These are phyloP conservation scores for Sminthurides bifidus DNA, from an alignment of 1,140 invertebrate species.

Conservation along the genomic window DNA sequence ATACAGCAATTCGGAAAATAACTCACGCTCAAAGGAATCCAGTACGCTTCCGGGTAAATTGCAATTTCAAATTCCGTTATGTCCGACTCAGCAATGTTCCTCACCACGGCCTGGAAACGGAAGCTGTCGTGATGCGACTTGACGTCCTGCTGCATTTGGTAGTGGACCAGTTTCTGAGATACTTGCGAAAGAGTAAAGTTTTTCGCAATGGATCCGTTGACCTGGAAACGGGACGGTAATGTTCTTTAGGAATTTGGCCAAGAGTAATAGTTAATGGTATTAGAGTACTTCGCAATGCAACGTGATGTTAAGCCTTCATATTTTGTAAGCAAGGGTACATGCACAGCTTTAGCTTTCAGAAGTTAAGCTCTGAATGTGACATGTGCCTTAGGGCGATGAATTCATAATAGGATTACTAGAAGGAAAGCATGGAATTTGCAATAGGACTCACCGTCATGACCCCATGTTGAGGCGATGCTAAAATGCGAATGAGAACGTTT, in stretches of 20 bases:
- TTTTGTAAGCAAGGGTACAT: not conserved
- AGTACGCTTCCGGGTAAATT: slow-evolving; percentile 39
- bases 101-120: slow-evolving; percentile 23
- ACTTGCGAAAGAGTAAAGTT: slow-evolving; percentile 30
- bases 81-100: slow-evolving; percentile 17
- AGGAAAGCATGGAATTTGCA: not conserved
- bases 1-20: not conserved
- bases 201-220: slow-evolving; percentile 12
- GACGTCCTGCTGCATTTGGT: too few relatives aligned
- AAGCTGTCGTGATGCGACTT: slow-evolving; percentile 26
- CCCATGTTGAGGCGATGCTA: slow-evolving; percentile 26
- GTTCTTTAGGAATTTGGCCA: too few relatives aligned
- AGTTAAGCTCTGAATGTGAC: not conserved
- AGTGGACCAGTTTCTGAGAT: slow-evolving; percentile 17
- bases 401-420: too few relatives aligned
- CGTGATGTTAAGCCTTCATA: not conserved
- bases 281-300: not conserved
- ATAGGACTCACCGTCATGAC: slow-evolving; percentile 27
- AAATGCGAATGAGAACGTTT: slow-evolving; percentile 25
- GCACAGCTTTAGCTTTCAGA: not conserved
- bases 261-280: too few relatives aligned
- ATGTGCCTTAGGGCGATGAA: not conserved
- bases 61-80: slow-evolving; percentile 25
- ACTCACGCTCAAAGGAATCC: slow-evolving; percentile 35
- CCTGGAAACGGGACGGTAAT: too few relatives aligned